These are phyloP conservation scores for Lutjanus erythropterus DNA, from an alignment of 2,113 vertebrate genomes.

Conservation along the genomic window DNA sequence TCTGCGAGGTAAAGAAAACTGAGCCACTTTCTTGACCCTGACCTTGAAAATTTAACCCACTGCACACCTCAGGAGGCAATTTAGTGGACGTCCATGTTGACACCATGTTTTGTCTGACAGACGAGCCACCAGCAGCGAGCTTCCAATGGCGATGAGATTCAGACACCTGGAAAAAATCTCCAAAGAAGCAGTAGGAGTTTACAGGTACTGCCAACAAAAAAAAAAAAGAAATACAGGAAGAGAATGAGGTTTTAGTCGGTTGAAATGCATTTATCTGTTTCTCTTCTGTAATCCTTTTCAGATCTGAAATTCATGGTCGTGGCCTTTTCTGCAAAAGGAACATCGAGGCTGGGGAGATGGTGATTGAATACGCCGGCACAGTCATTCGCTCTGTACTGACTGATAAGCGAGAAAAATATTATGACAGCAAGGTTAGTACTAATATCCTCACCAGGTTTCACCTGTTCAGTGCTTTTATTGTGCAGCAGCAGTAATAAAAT, in stretches of 20 bases:
- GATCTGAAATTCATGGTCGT: conserved; percentile 91
- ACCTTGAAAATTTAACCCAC: background rate
- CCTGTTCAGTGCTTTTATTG: too few relatives aligned
- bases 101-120: conserved; percentile 65
- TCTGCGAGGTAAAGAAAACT: conserved; percentile 86
- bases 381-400: conserved; percentile 93
- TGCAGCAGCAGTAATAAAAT: too few relatives aligned
- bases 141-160: conserved; percentile 95
- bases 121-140: conserved; percentile 91
- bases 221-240: rapidly evolving
- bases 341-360: conserved; percentile 94
- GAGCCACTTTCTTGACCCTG: background rate
- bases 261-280: background rate
- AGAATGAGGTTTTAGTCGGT: too few relatives aligned
- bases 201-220: conserved; percentile 82
- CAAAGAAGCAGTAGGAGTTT: conserved; percentile 95
- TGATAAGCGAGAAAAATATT: conserved; percentile 93
- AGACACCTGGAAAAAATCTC: conserved; percentile 93
- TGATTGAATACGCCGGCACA: conserved; percentile 93
- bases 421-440: conserved; percentile 89
- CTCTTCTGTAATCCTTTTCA: conserved; percentile 44
- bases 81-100: background rate
- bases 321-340: conserved; percentile 94
- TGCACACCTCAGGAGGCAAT: background rate
- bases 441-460: too few relatives aligned